These are phyloP conservation scores for Halcyon badia DNA, from an alignment of 2,797 vertebrate genomes.

Conservation along the genomic window DNA sequence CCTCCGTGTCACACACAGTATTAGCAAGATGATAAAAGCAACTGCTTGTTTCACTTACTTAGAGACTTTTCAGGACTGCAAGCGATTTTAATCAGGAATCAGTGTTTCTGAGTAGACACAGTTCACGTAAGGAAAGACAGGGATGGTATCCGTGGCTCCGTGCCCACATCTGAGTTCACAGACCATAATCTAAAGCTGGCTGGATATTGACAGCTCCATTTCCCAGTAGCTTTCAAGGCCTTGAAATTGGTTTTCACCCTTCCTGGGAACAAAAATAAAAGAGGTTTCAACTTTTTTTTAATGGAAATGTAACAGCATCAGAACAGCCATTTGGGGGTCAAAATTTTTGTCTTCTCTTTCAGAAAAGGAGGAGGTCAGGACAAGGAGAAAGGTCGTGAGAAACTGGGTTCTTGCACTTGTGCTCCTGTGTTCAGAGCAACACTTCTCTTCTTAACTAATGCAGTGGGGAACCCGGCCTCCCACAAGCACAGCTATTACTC, in stretches of 20 bases:
- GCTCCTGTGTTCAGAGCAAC: not conserved
- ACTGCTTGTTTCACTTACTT: not conserved
- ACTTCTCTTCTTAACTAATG: not conserved
- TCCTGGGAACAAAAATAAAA: not conserved
- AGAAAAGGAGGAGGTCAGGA: not conserved
- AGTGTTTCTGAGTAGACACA: not conserved
- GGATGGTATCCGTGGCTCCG: fast-evolving
- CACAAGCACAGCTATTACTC: not conserved
- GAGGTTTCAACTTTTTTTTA: not conserved
- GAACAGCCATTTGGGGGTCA: not conserved
- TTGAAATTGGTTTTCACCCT: not conserved
- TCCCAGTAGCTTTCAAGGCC: not conserved
- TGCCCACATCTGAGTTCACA: not conserved
- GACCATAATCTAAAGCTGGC: not conserved
- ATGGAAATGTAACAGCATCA: not conserved
- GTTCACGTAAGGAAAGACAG: not conserved
- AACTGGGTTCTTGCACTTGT: not conserved
- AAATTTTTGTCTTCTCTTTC: not conserved
- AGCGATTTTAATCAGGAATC: not conserved
- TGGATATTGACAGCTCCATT: not conserved
- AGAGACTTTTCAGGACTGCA: not conserved
- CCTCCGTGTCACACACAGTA: not conserved
- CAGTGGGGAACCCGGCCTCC: not conserved
- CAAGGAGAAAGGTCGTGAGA: not conserved
- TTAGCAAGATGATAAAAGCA: not conserved